A percentile compares a stretch with the other conserved stretches of the same genome.
These are phyloP conservation scores for Andricus quercusramuli DNA, from an alignment of 2,888 invertebrate genomes.

Conservation along the genomic window DNA sequence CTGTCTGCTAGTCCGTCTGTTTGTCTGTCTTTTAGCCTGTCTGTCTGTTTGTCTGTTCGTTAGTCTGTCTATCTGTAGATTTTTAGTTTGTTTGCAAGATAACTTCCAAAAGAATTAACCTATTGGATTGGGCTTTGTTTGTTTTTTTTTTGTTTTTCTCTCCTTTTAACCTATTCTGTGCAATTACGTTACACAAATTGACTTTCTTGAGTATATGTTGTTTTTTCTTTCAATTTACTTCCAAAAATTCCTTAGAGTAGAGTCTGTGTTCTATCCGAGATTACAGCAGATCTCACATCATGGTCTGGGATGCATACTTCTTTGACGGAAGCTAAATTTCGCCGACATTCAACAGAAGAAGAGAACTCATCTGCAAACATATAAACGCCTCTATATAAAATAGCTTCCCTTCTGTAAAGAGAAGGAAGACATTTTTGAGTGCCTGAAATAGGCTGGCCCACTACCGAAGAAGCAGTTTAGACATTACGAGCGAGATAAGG, in stretches of 20 bases:
- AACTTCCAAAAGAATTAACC: no score
- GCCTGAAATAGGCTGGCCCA: background rate
- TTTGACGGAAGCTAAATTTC: conserved; percentile 29
- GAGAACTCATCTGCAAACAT: background rate
- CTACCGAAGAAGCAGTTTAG: conserved; percentile 5
- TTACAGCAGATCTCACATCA: background rate
- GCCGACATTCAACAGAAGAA: background rate
- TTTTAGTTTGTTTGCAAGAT: no score
- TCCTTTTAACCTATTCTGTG: no score
- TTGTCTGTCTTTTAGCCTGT: no score
- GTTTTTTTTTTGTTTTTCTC: no score
- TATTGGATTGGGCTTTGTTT: no score
- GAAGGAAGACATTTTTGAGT: background rate
- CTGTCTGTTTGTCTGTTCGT: no score
- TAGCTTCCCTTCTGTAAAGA: conserved; percentile 13
- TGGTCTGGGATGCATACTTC: conserved; percentile 4
- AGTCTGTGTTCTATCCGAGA: background rate
- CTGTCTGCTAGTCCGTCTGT: no score
- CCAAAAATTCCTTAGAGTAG: background rate
- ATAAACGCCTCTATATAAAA: conserved; percentile 1
- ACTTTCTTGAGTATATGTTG: no score
- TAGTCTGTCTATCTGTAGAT: no score
- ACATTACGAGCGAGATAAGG: conserved; percentile 6
- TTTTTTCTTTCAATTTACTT: no score
- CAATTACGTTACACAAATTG: no score